Evolutionary conservation across 1,140 invertebrate species (phyloP).

Genomic region (Apis cerana): DNA sequence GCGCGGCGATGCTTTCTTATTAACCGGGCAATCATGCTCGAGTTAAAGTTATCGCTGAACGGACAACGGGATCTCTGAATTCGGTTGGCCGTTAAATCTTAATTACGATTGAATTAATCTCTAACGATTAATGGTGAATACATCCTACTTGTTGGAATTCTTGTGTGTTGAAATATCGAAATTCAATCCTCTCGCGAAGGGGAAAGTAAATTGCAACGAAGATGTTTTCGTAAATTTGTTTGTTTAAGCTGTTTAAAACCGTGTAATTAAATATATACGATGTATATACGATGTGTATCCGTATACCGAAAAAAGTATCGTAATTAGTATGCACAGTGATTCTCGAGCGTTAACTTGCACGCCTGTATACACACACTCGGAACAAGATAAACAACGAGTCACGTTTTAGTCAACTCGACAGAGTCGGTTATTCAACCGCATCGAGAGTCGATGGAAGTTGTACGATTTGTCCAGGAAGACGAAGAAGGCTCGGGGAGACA

Average conservation of each 20-base stretch:
- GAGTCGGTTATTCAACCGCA: conserved; percentile 17
- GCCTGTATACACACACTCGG: background rate
- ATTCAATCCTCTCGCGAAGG: background rate
- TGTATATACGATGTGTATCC: no score
- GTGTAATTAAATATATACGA: background rate
- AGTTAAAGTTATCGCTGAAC: background rate
- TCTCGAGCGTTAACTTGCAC: background rate
- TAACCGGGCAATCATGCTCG: conserved; percentile 42
- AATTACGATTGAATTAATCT: conserved; percentile 14
- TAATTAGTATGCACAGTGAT: conserved; percentile 7
- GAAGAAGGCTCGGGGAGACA: conserved; percentile 4
- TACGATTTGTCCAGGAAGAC: conserved; percentile 33
- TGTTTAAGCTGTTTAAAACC: no score
- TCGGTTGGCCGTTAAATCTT: conserved; percentile 2
- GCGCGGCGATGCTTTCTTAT: conserved; percentile 43
- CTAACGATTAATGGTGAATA: background rate
- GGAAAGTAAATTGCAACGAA: background rate
- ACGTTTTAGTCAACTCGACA: conserved; percentile 11
- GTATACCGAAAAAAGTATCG: background rate
- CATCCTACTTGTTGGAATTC: background rate
- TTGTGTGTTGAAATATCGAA: no score
- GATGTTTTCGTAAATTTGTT: background rate
- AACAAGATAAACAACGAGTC: conserved; percentile 2
- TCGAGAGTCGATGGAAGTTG: conserved; percentile 9
- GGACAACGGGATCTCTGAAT: conserved; percentile 13